Evolutionary conservation across 2,113 vertebrate genomes (phyloP).

Genomic region (Cephalopterus ornatus): DNA sequence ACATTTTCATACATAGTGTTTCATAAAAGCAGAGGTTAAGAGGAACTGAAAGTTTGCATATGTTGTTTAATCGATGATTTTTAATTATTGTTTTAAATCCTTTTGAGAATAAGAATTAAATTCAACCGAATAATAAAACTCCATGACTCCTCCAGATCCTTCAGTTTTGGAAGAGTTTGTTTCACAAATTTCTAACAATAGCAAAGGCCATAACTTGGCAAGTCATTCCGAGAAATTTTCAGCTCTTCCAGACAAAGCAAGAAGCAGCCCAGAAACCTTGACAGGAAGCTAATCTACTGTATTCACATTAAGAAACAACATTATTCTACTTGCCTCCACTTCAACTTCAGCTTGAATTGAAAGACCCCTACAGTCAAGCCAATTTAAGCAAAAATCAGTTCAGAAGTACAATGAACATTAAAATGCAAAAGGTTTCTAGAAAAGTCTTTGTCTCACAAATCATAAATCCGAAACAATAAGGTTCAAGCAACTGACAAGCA

Average conservation of each 20-base stretch:
- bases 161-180: not conserved
- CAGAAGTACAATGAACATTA: not conserved
- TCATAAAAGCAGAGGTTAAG: not conserved
- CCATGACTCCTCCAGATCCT: not conserved
- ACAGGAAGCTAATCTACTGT: not conserved
- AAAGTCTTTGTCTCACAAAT: not conserved
- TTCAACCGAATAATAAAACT: not conserved
- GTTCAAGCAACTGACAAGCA: not conserved
- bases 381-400: not conserved
- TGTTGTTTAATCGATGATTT: not conserved
- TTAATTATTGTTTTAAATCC: not conserved
- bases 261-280: not conserved
- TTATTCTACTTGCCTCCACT: not conserved
- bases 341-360: not conserved
- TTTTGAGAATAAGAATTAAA: not conserved
- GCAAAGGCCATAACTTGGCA: not conserved
- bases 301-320: not conserved
- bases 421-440: not conserved
- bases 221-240: not conserved
- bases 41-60: not conserved
- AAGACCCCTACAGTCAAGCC: not conserved
- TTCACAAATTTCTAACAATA: not conserved
- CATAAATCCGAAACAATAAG: not conserved
- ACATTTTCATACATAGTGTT: not conserved
- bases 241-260: not conserved